These are phyloP conservation scores for Lamellibrachia luymesi DNA, from an alignment of 1,140 invertebrate species.

Conservation along the genomic window DNA sequence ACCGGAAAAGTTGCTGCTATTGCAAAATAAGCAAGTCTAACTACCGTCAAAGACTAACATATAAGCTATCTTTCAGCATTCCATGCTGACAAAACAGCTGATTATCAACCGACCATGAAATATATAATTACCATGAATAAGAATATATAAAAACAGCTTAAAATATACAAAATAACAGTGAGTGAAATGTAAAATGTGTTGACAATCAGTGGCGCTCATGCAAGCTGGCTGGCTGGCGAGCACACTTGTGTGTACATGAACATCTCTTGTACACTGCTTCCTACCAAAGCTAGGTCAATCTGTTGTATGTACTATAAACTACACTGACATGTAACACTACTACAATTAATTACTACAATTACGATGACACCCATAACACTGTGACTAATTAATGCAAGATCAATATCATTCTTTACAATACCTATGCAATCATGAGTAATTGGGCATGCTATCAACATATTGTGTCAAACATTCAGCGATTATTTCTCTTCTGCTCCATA, in stretches of 20 bases:
- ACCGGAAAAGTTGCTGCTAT: background rate
- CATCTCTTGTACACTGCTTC: background rate
- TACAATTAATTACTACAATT: background rate
- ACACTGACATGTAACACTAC: background rate
- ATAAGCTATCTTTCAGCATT: background rate
- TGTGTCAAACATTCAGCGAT: background rate
- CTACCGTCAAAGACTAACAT: background rate
- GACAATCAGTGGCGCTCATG: background rate
- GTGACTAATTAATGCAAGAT: background rate
- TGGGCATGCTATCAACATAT: background rate
- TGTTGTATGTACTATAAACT: background rate
- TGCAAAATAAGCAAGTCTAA: background rate
- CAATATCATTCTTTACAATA: constrained; percentile 6
- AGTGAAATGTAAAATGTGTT: background rate
- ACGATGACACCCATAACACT: background rate
- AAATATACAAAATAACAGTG: background rate
- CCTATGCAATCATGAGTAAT: background rate
- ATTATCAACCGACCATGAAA: background rate
- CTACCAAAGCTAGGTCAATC: background rate
- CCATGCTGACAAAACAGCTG: background rate
- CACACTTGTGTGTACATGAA: background rate
- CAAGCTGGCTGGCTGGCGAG: background rate
- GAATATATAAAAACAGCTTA: constrained; percentile 1
- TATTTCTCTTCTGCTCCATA: background rate
- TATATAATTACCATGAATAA: background rate